phyloP scores from a whole-genome alignment of 2,113 vertebrate genomes.

The Aptenodytes patagonicus region DNA sequence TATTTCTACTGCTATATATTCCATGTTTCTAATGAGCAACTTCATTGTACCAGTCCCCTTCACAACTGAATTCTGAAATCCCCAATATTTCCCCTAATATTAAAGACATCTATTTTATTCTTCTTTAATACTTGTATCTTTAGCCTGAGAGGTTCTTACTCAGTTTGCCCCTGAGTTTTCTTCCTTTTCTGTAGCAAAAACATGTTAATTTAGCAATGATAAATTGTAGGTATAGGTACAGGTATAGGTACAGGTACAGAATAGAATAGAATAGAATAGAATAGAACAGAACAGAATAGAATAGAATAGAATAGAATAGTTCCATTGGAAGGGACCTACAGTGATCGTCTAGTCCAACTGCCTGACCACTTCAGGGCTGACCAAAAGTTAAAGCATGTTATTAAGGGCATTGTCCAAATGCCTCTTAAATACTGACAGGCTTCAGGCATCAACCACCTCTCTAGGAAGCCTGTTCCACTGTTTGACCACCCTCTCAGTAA shows the following conservation, averaged over 20 bases:
- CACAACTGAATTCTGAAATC: background rate
- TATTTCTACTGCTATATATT: background rate
- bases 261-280: background rate
- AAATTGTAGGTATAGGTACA: background rate
- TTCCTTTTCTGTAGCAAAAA: background rate
- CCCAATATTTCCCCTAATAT: background rate
- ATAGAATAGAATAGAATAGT: too few relatives aligned
- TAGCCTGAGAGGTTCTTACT: background rate
- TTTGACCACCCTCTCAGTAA: accelerated
- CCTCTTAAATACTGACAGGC: background rate
- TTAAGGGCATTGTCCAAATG: too few relatives aligned
- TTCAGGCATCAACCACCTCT: background rate
- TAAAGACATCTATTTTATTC: background rate
- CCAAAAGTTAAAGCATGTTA: too few relatives aligned
- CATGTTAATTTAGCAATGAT: background rate
- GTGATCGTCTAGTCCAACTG: background rate
- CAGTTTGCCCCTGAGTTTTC: background rate
- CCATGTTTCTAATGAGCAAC: background rate
- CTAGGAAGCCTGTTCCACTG: background rate
- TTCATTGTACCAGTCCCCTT: background rate
- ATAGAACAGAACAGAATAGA: too few relatives aligned
- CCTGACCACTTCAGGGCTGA: background rate
- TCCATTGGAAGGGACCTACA: background rate
- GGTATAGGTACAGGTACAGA: background rate
- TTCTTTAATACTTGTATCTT: background rate